Conservation (phyloP, 2,113 vertebrate genomes). For the Aegithalos caudatus region DNA sequence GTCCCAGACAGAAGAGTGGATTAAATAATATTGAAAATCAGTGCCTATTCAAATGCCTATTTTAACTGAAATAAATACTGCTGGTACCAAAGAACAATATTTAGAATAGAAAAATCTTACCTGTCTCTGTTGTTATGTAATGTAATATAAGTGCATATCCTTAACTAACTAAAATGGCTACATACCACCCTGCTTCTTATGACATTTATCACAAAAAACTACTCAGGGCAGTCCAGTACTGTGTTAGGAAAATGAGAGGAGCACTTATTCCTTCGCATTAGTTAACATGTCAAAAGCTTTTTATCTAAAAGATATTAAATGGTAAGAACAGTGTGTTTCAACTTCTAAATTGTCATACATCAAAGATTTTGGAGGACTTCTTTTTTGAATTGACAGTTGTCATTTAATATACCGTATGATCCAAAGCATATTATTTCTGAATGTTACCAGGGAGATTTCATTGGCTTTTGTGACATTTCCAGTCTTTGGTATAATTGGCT, state of each 20-base stretch:
- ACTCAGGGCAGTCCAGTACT: neutral
- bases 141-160: neutral
- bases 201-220: neutral
- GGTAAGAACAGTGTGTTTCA: slow-evolving; percentile 73
- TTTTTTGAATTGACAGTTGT: slow-evolving; percentile 76
- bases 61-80: neutral
- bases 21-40: neutral
- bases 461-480: slow-evolving; percentile 76
- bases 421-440: slow-evolving; percentile 78
- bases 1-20: neutral
- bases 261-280: slow-evolving; percentile 53
- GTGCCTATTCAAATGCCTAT: neutral
- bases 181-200: neutral
- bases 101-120: neutral
- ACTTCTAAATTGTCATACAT: slow-evolving; percentile 73
- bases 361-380: slow-evolving; percentile 72
- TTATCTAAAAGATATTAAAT: slow-evolving; percentile 67
- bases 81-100: neutral
- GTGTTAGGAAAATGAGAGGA: slow-evolving; percentile 37
- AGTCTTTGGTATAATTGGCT: slow-evolving; percentile 76
- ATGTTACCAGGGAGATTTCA: slow-evolving; percentile 77
- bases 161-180: neutral
- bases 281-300: slow-evolving; percentile 53
- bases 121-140: neutral
- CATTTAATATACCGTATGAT: slow-evolving; percentile 75